phyloP scores from a whole-genome alignment of 2,888 invertebrate genomes.

The Morpho helenor region DNA sequence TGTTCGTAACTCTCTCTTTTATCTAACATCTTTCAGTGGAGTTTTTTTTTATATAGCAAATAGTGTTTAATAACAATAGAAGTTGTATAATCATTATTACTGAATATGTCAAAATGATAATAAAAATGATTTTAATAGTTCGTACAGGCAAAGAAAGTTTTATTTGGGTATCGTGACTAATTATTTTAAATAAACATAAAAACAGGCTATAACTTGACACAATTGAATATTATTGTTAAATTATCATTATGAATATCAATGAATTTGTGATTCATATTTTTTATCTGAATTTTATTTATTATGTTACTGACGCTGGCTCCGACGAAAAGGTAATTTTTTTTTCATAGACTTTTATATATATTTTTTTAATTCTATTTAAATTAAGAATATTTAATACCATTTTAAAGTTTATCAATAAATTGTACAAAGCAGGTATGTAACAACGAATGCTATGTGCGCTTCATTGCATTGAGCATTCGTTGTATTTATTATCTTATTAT shows the following conservation, averaged over 20 bases:
- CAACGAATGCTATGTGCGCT: background rate
- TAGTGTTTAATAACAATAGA: conserved; percentile 37
- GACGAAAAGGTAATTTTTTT: conserved; percentile 55
- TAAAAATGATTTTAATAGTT: conserved; percentile 42
- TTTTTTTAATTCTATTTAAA: conserved; percentile 4
- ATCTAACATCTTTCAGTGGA: conserved; percentile 52
- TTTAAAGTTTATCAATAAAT: background rate
- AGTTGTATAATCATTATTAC: conserved; percentile 36
- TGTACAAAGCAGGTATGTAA: background rate
- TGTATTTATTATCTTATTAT: conserved; percentile 11
- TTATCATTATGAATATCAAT: conserved; percentile 61
- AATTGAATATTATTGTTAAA: conserved; percentile 26
- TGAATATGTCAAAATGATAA: conserved; percentile 60
- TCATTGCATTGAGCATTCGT: no score
- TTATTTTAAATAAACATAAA: conserved; percentile 49
- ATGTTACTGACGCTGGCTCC: conserved; percentile 50
- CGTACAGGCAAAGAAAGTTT: conserved; percentile 42
- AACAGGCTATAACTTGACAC: conserved; percentile 23
- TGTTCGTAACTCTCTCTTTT: conserved; percentile 60
- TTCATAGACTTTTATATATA: background rate
- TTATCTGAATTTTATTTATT: conserved; percentile 55
- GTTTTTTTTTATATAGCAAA: conserved; percentile 36
- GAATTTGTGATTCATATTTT: conserved; percentile 55
- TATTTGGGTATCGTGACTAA: conserved; percentile 53
- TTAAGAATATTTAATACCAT: background rate